Evolutionary conservation across 2,113 vertebrate species (phyloP).

Genomic region (Lontra canadensis): DNA sequence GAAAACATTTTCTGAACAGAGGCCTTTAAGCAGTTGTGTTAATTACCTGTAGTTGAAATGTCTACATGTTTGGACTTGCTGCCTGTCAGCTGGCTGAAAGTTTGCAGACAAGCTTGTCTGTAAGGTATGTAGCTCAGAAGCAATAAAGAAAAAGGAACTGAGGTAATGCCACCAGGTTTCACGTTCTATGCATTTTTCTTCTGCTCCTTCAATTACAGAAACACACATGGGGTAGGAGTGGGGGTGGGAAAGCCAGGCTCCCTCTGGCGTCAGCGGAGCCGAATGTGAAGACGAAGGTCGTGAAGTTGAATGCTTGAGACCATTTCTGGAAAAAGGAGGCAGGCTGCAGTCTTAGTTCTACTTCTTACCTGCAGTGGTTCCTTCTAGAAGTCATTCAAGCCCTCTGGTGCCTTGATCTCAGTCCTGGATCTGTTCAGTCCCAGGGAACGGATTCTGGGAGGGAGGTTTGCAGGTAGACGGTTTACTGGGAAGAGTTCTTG

Average conservation of each 20-base stretch:
- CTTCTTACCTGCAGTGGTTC: not conserved
- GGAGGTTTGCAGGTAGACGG: not conserved
- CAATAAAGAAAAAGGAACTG: not conserved
- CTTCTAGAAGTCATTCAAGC: not conserved
- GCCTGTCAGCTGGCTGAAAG: not conserved
- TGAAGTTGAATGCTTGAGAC: not conserved
- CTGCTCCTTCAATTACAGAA: not conserved
- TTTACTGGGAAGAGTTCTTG: not conserved
- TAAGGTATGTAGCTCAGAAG: not conserved
- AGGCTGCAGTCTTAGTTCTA: not conserved
- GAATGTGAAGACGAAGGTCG: not conserved
- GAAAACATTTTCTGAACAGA: not conserved
- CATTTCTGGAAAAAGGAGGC: not conserved
- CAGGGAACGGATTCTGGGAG: not conserved
- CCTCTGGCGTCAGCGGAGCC: not conserved
- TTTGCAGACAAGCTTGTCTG: fast-evolving
- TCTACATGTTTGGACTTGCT: not conserved
- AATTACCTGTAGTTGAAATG: not conserved
- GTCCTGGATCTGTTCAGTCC: not conserved
- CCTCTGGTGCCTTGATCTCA: not conserved
- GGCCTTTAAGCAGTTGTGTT: not conserved
- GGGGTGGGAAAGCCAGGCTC: not conserved
- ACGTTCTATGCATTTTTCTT: not conserved
- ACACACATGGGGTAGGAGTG: not conserved
- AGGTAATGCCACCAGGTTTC: not conserved